phyloP scores from a whole-genome alignment of 1,140 invertebrate species.

The Ylistrum balloti region DNA sequence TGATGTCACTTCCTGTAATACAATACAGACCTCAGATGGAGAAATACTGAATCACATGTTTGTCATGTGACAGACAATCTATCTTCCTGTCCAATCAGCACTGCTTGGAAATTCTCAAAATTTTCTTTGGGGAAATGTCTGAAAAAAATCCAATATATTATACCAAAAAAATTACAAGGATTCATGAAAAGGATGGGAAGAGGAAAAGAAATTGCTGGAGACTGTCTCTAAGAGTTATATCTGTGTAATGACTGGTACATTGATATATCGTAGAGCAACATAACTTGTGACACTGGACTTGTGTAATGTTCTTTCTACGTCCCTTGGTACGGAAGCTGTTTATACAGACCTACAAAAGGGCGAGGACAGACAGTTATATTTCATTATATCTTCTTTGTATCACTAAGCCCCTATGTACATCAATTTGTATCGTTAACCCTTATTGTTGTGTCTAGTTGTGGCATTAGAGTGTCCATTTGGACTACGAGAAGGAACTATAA shows the following conservation, averaged over 20 bases:
- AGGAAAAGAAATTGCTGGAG: not conserved
- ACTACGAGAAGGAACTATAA: not conserved
- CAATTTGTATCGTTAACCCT: not conserved
- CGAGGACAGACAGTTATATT: not conserved
- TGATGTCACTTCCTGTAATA: conserved; percentile 10
- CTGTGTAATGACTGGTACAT: not conserved
- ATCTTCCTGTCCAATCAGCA: conserved; percentile 8
- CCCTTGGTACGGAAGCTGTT: not conserved
- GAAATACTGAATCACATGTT: not conserved
- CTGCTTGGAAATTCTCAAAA: not conserved
- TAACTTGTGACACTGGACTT: not conserved
- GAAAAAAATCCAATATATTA: conserved; percentile 39
- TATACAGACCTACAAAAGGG: conserved; percentile 5
- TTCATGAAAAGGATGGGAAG: not conserved
- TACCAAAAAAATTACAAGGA: not conserved
- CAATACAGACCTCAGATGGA: not conserved
- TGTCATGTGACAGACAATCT: not conserved
- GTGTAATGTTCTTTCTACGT: not conserved
- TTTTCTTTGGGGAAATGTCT: conserved; percentile 19
- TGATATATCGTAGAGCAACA: not conserved
- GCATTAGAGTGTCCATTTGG: not conserved
- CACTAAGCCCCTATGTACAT: not conserved
- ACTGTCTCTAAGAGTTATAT: not conserved
- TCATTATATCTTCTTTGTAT: conserved; percentile 11
- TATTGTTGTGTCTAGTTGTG: not conserved